Percentiles rank a stretch among this genome's conserved stretches.
phyloP scores from a whole-genome alignment of 2,888 invertebrate species.

The Thysanoteuthis rhombus region DNA sequence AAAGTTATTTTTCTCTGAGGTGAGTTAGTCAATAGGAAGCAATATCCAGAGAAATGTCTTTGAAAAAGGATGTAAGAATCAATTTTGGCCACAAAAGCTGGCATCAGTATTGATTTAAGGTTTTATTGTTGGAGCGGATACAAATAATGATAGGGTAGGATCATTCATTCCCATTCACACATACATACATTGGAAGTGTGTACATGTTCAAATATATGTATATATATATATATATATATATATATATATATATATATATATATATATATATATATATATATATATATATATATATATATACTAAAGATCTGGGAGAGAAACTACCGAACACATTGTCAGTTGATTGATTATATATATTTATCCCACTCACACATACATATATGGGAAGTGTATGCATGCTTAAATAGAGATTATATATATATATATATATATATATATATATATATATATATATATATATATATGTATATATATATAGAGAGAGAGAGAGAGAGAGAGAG shows the following conservation, averaged over 20 bases:
- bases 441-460: no score
- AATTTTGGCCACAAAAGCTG: not conserved
- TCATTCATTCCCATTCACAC: not conserved
- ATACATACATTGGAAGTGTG: not conserved
- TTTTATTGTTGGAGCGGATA: not conserved
- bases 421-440: no score
- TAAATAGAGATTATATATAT: accelerated
- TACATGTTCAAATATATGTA: accelerated
- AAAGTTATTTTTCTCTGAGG: not conserved
- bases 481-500: no score
- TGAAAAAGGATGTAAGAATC: not conserved
- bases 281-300: no score
- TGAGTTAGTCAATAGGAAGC: not conserved
- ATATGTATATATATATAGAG: no score
- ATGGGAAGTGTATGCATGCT: no score
- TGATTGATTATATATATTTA: no score
- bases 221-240: not conserved
- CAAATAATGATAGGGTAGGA: not conserved
- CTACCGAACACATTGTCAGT: no score
- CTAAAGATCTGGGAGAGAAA: no score
- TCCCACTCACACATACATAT: not conserved
- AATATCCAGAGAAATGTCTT: not conserved
- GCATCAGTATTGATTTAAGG: not conserved
- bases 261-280: not conserved
- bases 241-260: not conserved